Conservation (phyloP, 2,113 vertebrate species). For the Callochromis pleurospilus region DNA sequence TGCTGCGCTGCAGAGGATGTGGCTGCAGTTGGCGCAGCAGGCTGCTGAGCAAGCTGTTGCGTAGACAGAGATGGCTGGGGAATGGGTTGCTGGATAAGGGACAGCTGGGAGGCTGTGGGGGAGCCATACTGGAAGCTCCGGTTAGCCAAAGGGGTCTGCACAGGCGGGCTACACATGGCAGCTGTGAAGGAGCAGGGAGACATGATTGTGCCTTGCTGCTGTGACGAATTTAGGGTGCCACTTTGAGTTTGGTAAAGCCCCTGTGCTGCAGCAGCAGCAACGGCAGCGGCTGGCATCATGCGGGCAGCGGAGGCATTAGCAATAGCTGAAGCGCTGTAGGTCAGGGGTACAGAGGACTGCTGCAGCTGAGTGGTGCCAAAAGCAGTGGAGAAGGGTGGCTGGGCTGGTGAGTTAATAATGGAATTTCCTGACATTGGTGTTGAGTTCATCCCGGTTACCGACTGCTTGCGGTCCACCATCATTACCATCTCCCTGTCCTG, state of each 20-base stretch:
- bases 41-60: slow-evolving; percentile 53
- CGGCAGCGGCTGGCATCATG: slow-evolving; percentile 75
- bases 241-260: slow-evolving; percentile 78
- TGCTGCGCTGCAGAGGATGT: slow-evolving; percentile 41
- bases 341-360: slow-evolving; percentile 78
- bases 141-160: slow-evolving; percentile 86
- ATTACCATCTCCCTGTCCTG: slow-evolving; percentile 97
- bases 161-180: slow-evolving; percentile 82
- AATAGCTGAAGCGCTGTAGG: slow-evolving; percentile 75
- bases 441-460: slow-evolving; percentile 75
- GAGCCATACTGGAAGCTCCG: slow-evolving; percentile 94
- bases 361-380: slow-evolving; percentile 75
- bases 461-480: slow-evolving; percentile 80
- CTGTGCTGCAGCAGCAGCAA: slow-evolving; percentile 76
- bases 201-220: slow-evolving; percentile 78
- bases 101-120: slow-evolving; percentile 87
- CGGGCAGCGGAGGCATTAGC: slow-evolving; percentile 76
- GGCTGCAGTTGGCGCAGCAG: slow-evolving; percentile 33
- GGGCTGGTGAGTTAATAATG: slow-evolving; percentile 84
- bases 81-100: slow-evolving; percentile 79
- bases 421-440: slow-evolving; percentile 82
- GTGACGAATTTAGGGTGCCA: slow-evolving; percentile 80
- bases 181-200: slow-evolving; percentile 89
- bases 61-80: slow-evolving; percentile 40
- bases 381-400: slow-evolving; percentile 71